Conservation (phyloP, 1,140 invertebrate genomes). For the Battus philenor region DNA sequence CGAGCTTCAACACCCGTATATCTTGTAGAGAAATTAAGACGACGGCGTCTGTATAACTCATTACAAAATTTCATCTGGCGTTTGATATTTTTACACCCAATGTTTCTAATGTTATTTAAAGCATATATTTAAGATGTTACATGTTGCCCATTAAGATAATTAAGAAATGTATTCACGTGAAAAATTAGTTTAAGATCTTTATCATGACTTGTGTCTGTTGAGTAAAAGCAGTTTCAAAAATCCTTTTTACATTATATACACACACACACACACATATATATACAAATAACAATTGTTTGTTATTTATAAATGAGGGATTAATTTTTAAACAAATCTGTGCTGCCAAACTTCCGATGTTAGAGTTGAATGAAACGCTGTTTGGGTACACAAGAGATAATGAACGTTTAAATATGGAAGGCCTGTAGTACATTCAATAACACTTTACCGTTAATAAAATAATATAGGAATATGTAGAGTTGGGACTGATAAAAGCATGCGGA, state of each 20-base stretch:
- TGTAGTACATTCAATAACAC: slow-evolving; percentile 25
- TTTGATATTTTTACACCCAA: slow-evolving; percentile 31
- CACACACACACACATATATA: too few relatives aligned
- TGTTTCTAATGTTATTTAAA: slow-evolving; percentile 1
- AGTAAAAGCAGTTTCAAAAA: too few relatives aligned
- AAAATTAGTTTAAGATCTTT: too few relatives aligned
- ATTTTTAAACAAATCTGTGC: too few relatives aligned
- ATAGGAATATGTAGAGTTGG: slow-evolving; percentile 43
- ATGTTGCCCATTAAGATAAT: too few relatives aligned
- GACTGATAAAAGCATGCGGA: slow-evolving; percentile 48
- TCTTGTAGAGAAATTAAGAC: slow-evolving; percentile 39
- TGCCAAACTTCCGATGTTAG: background rate
- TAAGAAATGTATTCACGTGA: too few relatives aligned
- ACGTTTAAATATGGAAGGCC: slow-evolving; percentile 24
- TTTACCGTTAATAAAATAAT: slow-evolving; percentile 35
- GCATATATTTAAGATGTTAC: too few relatives aligned
- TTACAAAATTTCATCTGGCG: slow-evolving; percentile 35
- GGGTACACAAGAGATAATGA: background rate
- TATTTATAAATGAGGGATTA: too few relatives aligned
- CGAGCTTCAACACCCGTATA: slow-evolving; percentile 12
- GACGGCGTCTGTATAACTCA: slow-evolving; percentile 34
- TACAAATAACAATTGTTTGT: too few relatives aligned
- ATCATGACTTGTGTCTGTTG: too few relatives aligned
- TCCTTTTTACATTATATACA: too few relatives aligned
- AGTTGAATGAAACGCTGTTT: slow-evolving; percentile 8